Percentiles rank a stretch among this genome's conserved stretches.
Conservation (phyloP, 2,888 invertebrate genomes). For the Eueremaeus valkanovi region DNA sequence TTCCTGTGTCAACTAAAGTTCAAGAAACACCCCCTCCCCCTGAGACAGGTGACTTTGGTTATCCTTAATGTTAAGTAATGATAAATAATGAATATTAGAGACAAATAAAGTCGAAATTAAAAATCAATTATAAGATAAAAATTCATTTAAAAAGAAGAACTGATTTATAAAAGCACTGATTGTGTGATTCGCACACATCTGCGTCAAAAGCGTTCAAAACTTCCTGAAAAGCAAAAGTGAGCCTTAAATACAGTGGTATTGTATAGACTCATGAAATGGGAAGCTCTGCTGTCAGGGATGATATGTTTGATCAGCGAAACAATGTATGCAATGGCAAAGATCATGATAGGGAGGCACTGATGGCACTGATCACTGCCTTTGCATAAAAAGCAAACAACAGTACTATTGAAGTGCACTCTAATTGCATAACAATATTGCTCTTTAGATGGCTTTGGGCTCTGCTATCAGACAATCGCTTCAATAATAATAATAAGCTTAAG, state of each 20-base stretch:
- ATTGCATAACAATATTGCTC: conserved; percentile 3
- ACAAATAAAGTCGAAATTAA: no score
- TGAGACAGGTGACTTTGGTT: no score
- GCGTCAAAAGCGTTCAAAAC: no score
- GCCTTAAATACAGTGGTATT: background rate
- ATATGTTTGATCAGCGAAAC: conserved; percentile 33
- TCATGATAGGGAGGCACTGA: conserved; percentile 36
- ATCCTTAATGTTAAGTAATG: no score
- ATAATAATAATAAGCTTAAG: conserved; percentile 7
- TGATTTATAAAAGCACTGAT: background rate
- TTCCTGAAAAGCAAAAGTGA: conserved; percentile 27
- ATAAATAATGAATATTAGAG: no score
- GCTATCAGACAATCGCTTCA: conserved; percentile 16
- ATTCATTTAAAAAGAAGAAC: background rate
- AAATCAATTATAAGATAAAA: background rate
- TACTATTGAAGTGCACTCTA: background rate
- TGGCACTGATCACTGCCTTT: background rate
- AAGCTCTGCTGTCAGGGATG: conserved; percentile 24
- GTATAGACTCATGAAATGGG: background rate
- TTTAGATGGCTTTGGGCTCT: conserved; percentile 22
- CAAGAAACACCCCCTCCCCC: no score
- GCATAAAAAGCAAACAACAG: background rate
- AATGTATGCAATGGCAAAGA: conserved; percentile 9
- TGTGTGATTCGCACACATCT: conserved; percentile 25
- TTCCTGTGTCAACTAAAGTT: no score